Percentiles rank a stretch among this genome's conserved stretches.
These are phyloP conservation scores for Temnothorax ravouxi DNA, from an alignment of 2,888 invertebrate genomes.

Conservation along the genomic window DNA sequence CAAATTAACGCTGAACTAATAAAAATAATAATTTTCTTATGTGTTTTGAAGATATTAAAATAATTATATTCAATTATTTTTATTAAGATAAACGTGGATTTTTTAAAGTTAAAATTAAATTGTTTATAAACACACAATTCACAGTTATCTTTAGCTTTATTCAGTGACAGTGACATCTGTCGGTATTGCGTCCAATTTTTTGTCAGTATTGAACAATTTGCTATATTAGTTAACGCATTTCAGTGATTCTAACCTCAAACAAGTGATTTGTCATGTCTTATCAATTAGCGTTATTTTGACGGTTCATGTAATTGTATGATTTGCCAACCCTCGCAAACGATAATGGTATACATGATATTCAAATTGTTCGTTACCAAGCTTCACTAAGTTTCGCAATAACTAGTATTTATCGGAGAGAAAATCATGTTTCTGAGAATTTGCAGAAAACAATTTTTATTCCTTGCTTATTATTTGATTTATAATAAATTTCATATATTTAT, in stretches of 20 bases:
- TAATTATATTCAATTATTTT: not conserved
- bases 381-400: not conserved
- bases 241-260: conserved; percentile 29
- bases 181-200: not conserved
- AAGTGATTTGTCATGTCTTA: not conserved
- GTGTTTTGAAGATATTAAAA: not conserved
- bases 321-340: conserved; percentile 13
- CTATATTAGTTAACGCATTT: conserved; percentile 1
- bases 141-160: not conserved
- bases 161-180: conserved; percentile 29
- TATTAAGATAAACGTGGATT: not conserved
- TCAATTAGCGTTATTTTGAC: conserved; percentile 36
- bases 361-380: conserved; percentile 35
- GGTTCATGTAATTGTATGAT: not conserved
- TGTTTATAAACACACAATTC: conserved; percentile 26
- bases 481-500: not conserved
- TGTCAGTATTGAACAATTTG: conserved; percentile 7
- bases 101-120: conserved; percentile 5
- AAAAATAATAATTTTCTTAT: not conserved
- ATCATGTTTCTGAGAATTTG: not conserved
- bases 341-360: conserved; percentile 80
- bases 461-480: not conserved
- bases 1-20: not conserved
- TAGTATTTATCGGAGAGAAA: not conserved
- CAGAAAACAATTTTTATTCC: not conserved